Conservation (phyloP, 2,888 invertebrate species). For the Chrysomela aeneicollis region DNA sequence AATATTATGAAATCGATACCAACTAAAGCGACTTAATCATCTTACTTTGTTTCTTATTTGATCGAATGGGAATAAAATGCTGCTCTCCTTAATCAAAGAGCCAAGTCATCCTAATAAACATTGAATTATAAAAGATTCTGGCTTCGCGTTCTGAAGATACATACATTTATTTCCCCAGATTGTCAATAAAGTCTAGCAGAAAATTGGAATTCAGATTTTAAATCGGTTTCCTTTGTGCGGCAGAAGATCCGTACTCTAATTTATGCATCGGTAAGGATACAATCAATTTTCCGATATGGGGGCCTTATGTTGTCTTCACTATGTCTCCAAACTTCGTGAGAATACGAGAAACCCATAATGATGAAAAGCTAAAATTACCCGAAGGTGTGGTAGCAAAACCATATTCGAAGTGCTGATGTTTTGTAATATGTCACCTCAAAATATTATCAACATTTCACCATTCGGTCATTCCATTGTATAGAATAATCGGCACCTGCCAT, state of each 20-base stretch:
- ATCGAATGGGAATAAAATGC: background rate
- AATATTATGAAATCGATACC: background rate
- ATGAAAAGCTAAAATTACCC: too few species aligned
- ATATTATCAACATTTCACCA: too few species aligned
- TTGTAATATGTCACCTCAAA: too few species aligned
- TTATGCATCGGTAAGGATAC: background rate
- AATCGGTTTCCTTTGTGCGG: background rate
- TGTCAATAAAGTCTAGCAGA: background rate
- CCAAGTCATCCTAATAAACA: background rate
- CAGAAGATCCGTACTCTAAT: background rate
- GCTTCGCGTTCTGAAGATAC: background rate
- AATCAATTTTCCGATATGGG: background rate
- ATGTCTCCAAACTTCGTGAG: background rate
- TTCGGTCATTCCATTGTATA: too few species aligned
- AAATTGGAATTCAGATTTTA: background rate
- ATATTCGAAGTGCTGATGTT: too few species aligned
- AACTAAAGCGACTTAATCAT: constrained; percentile 5
- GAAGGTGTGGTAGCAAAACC: too few species aligned
- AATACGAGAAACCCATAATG: too few species aligned
- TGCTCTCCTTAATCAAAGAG: constrained; percentile 1
- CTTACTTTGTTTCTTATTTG: constrained; percentile 1
- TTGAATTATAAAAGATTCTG: background rate
- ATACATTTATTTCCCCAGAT: background rate
- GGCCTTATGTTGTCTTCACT: background rate
- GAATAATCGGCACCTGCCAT: too few species aligned